Conservation (phyloP, 2,888 invertebrate species). For the Salpingus planirostris region DNA sequence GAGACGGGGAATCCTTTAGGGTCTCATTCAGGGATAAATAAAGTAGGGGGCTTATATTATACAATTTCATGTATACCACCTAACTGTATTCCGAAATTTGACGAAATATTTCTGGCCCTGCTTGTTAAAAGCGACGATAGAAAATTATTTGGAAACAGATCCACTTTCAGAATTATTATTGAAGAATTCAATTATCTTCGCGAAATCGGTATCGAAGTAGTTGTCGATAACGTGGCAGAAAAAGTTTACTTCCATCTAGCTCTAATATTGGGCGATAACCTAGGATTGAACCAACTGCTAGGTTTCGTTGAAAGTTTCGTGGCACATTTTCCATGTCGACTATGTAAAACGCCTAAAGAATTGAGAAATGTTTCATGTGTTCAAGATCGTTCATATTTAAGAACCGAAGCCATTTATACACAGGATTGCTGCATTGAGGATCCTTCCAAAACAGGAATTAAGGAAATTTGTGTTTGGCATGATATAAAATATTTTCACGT, state of each 20-base stretch:
- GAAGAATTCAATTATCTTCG: constrained; percentile 4
- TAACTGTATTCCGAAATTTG: constrained; percentile 3
- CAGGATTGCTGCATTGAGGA: neutral
- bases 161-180: constrained; percentile 5
- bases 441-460: constrained; percentile 3
- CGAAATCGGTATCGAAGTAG: constrained; percentile 2
- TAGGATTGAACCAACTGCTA: constrained; percentile 6
- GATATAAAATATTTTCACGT: constrained; percentile 7
- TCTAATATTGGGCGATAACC: constrained; percentile 9
- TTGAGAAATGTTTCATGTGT: neutral
- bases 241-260: neutral
- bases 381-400: neutral
- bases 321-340: constrained; percentile 8
- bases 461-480: constrained; percentile 2
- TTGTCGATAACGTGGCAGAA: neutral
- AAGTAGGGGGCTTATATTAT: constrained; percentile 4
- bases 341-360: constrained; percentile 8
- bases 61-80: constrained; percentile 7
- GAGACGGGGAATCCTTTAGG: constrained; percentile 6
- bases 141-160: constrained; percentile 10
- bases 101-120: constrained; percentile 7
- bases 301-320: constrained; percentile 10
- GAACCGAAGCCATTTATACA: neutral
- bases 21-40: constrained; percentile 7
- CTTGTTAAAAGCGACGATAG: constrained; percentile 7